A percentile compares a stretch with the other conserved stretches of the same genome.
These are phyloP conservation scores for Helicolenus hilgendorfi DNA, from an alignment of 2,797 vertebrate genomes.

Conservation along the genomic window DNA sequence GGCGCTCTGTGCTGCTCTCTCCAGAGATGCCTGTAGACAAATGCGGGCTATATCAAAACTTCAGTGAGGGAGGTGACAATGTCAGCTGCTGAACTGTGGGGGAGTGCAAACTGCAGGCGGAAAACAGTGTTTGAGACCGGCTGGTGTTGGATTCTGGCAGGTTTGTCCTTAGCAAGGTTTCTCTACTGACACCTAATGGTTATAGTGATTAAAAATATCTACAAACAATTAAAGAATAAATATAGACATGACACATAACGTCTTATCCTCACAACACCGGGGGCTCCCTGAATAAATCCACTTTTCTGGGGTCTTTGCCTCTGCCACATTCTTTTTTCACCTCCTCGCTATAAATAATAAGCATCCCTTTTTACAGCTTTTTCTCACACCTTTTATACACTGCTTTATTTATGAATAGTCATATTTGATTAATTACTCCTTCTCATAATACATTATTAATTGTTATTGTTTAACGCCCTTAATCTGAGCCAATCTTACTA, in stretches of 20 bases:
- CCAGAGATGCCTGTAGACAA: conserved; percentile 78
- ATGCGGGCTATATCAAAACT: conserved; percentile 75
- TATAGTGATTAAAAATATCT: conserved; percentile 35
- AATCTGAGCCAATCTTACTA: background rate
- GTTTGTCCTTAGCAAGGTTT: conserved; percentile 49
- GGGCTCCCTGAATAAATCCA: conserved; percentile 20
- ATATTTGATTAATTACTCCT: background rate
- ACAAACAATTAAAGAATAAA: conserved; percentile 43
- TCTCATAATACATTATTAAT: background rate
- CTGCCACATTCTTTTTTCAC: background rate
- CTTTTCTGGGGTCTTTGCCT: conserved; percentile 12
- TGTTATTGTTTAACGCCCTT: background rate
- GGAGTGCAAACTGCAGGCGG: conserved; percentile 69
- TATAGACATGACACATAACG: conserved; percentile 33
- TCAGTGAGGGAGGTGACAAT: conserved; percentile 79
- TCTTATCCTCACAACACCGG: conserved; percentile 27
- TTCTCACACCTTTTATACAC: conserved; percentile 31
- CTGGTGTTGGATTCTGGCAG: conserved; percentile 11
- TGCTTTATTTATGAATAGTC: conserved; percentile 21
- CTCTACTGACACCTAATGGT: conserved; percentile 85
- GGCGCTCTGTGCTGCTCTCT: conserved; percentile 55
- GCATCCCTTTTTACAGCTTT: conserved; percentile 10
- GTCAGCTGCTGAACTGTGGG: conserved; percentile 72
- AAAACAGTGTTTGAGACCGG: conserved; percentile 45
- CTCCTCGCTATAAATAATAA: conserved; percentile 39